These are phyloP conservation scores for Myiagra hebetior DNA, from an alignment of 2,113 vertebrate species.

Conservation along the genomic window DNA sequence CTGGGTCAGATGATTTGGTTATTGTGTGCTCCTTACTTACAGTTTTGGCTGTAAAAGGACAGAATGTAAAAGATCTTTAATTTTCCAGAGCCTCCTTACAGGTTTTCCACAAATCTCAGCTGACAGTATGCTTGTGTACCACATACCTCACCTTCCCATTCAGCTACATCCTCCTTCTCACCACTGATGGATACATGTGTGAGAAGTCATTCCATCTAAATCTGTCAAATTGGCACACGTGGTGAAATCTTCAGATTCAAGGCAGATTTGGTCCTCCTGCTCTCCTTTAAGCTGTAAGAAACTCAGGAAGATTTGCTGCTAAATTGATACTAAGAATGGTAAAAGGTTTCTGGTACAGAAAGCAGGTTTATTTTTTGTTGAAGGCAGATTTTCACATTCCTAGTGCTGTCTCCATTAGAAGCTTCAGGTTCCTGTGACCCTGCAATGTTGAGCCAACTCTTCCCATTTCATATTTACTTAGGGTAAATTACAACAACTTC, in stretches of 20 bases:
- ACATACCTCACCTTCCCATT: neutral
- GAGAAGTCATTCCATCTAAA: neutral
- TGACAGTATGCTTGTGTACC: neutral
- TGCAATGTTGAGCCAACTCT: neutral
- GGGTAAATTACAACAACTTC: neutral
- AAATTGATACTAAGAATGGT: neutral
- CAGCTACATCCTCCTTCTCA: neutral
- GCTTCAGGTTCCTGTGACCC: neutral
- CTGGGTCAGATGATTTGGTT: neutral
- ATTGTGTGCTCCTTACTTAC: neutral
- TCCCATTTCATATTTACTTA: neutral
- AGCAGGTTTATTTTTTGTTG: neutral
- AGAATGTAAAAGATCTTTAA: neutral
- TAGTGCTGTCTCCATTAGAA: neutral
- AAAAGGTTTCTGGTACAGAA: neutral
- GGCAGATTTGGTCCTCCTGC: neutral
- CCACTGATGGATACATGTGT: neutral
- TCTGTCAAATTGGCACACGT: fast-evolving
- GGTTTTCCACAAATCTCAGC: neutral
- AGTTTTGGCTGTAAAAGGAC: neutral
- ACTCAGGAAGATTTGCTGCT: neutral
- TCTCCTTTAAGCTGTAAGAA: neutral
- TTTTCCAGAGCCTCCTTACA: neutral
- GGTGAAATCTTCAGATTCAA: neutral
- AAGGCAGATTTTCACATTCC: neutral